These are phyloP conservation scores for Penelope pileata DNA, from an alignment of 2,113 vertebrate species.

Conservation along the genomic window DNA sequence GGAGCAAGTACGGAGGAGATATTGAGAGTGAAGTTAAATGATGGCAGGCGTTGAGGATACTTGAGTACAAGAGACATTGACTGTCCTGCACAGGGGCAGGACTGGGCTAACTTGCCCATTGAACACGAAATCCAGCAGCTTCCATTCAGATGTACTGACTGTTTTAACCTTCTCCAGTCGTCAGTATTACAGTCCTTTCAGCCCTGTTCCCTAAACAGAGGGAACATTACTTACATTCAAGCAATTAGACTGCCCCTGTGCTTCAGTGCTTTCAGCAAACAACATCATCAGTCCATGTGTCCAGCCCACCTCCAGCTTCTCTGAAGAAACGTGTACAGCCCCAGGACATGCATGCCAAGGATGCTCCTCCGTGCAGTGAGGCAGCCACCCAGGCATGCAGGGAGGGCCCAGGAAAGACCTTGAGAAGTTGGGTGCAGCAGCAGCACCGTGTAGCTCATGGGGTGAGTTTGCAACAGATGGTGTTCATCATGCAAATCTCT, in stretches of 20 bases:
- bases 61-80: background rate
- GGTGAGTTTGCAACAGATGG: background rate
- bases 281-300: background rate
- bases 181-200: background rate
- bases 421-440: background rate
- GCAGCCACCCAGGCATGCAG: background rate
- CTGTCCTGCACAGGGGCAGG: background rate
- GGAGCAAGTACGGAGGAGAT: background rate
- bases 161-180: background rate
- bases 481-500: background rate
- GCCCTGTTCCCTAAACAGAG: background rate
- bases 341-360: background rate
- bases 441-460: background rate
- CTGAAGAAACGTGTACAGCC: background rate
- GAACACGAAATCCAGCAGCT: background rate
- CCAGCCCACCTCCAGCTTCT: background rate
- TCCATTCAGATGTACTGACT: background rate
- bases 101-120: background rate
- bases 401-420: background rate
- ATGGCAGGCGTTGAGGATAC: background rate
- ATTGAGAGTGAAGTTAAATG: background rate
- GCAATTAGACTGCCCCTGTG: background rate
- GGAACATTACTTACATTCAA: background rate
- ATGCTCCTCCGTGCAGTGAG: background rate
- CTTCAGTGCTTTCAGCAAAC: background rate